Base-by-base conservation (phyloP, 2,797 vertebrate species). In the Bradypus variegatus region DNA sequence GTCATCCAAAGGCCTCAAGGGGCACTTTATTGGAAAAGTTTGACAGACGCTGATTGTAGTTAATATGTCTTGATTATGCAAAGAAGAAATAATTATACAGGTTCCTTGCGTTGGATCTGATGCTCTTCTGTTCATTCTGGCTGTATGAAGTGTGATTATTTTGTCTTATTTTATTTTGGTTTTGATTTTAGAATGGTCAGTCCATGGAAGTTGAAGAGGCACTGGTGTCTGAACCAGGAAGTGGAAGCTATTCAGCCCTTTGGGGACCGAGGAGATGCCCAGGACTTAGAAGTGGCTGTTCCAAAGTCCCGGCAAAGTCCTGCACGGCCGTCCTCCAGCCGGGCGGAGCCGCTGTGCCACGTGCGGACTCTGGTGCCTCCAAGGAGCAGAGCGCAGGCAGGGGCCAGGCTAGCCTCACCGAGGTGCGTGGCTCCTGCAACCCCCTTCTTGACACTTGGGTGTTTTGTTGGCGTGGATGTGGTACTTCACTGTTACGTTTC, bases 391-490 rank as follows among this genome's bases (percentile, higher is more conserved):
- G 96, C 53, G 90, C 94, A 12, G 96, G 97, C 85, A 97, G 97
- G 96, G 98, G 98, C 94, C 98, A 97, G 96, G 98, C 97, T 83
- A 95, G 96, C 45, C 97, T 99, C 89, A 97, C 97, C 96, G 98
- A 99, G 98, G 99, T 99, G 96, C 25, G 94, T 96, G 31, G 58
- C 85, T 96, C 92, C 83, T 87, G 75, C 23, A 91, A 72, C 48
- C 31, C 48, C 4, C 5, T 38, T 27, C 86, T 55, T 14, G 15
- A 78, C 64, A 29, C 18, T n/a, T 0, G 16, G 29, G 31, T 31
- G 4, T 53, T 53, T 83, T 36, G 62, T 41, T 36, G 77, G 53
- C 23, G 1, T 65, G 58, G 6, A 8, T 27, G 48, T 62, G 50
- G 21, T 38, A 6, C 0, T 53, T 79, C 50, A 11, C 81, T 31